Base-by-base conservation (phyloP, 2,113 vertebrate species). In the Bos indicus region DNA sequence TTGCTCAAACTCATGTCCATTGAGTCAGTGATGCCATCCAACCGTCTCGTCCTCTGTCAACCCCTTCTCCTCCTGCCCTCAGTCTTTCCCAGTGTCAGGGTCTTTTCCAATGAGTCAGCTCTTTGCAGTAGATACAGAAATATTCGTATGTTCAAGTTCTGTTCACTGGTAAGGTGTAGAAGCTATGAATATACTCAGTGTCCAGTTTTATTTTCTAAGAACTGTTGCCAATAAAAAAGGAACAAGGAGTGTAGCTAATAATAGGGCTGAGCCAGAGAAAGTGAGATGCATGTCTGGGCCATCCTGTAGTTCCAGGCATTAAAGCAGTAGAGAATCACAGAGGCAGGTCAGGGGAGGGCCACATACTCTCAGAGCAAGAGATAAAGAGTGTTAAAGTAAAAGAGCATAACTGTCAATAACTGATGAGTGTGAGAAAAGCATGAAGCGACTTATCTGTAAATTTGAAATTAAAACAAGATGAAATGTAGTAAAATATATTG, bases 301-400 rank as follows among this genome's bases (percentile, higher is more conserved):
- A 5, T 6, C 1, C 2, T 19, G 0, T 36, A 16, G 28, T 52
- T 1, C 2, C 46, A 80, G 40, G 46, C 43, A 43, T 59, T 59
- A 71, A 74, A 62, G 16, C 64, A 60, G 16, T 12, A 3, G 21
- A 94, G 43, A 92, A 51, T 60, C 54, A 10, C 5, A 1, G 80
- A 64, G 9, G 9, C 30, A 14, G 4, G 1, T 78, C 54, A 15
- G 15, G 23, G 54, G 28, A 54, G 7, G 59, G 13, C 25, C 25
- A 28, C 4, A 14, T 43, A n/a, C 1, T 26, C 9, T 23, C 3
- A 82, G 54, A 25, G 14, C 2, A 36, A 52, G 12, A 78, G 19
- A 43, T 46, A 40, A 33, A 59, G 26, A 64, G 33, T 57, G 8
- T 77, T 91, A 77, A 91, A 19, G 5, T 16, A 64, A 80, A 54